Conservation (phyloP, 2,797 vertebrate genomes). For the Avahi laniger region DNA sequence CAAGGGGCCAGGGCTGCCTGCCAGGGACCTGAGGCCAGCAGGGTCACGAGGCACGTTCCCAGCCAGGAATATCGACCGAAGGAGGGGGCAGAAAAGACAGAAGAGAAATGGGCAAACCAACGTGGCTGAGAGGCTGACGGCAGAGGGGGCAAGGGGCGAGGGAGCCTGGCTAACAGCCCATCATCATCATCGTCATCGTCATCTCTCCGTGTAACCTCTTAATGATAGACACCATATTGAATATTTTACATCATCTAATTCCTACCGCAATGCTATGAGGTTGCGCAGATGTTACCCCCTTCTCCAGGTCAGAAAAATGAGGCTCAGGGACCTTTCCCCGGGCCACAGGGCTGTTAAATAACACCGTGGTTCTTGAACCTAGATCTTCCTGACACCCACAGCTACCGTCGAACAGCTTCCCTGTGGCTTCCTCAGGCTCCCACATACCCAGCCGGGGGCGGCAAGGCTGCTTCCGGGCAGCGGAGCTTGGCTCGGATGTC, state of each 20-base stretch:
- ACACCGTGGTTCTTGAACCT: background rate
- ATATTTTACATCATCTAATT: background rate
- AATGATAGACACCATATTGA: background rate
- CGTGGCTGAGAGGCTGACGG: background rate
- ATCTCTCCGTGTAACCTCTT: background rate
- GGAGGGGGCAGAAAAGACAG: background rate
- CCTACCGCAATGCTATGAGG: background rate
- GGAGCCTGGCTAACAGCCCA: background rate
- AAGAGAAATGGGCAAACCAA: background rate
- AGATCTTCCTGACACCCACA: rapidly evolving
- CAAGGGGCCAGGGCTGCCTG: background rate
- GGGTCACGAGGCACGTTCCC: background rate
- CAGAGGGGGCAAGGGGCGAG: rapidly evolving
- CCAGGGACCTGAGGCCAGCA: rapidly evolving
- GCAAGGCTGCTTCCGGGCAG: background rate
- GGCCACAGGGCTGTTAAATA: background rate
- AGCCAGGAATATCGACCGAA: background rate
- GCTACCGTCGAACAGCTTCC: background rate
- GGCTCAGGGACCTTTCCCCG: background rate
- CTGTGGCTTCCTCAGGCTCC: background rate
- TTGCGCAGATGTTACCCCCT: background rate
- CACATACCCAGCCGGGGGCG: background rate
- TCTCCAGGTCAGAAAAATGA: rapidly evolving
- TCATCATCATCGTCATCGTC: background rate
- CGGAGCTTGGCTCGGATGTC: background rate